Evolutionary conservation across 1,140 invertebrate species (phyloP).

Genomic region (Heliconius eleuchia): DNA sequence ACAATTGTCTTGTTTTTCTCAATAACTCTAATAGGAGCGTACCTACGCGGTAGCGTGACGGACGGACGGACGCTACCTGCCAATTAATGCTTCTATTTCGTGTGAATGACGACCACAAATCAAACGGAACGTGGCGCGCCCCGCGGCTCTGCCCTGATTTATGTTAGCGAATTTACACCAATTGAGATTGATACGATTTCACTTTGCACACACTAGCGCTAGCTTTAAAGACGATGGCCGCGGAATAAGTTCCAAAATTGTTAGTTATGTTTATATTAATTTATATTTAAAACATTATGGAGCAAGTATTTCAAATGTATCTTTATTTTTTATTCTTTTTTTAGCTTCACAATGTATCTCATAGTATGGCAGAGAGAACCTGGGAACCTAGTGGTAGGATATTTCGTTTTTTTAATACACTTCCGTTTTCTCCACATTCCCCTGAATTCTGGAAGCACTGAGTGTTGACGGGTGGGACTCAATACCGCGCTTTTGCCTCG

Average conservation of each 20-base stretch:
- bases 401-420: too few species aligned
- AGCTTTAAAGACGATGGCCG: background rate
- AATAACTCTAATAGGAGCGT: background rate
- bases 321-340: background rate
- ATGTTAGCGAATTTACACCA: background rate
- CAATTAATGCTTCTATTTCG: constrained; percentile 15
- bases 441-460: too few species aligned
- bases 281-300: background rate
- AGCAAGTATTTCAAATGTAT: background rate
- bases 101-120: constrained; percentile 12
- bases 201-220: background rate
- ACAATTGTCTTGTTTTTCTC: background rate
- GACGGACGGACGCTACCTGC: constrained; percentile 1
- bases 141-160: background rate
- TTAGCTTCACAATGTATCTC: too few species aligned
- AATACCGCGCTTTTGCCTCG: too few species aligned
- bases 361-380: too few species aligned
- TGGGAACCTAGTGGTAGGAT: too few species aligned
- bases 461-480: too few species aligned
- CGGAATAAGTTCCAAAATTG: background rate
- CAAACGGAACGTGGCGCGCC: background rate
- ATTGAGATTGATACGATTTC: constrained; percentile 4
- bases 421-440: too few species aligned
- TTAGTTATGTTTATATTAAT: too few species aligned
- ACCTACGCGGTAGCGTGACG: constrained; percentile 16